A percentile compares a stretch with the other conserved stretches of the same genome.
Conservation (phyloP, 2,797 vertebrate species). For the Mus spretus region DNA sequence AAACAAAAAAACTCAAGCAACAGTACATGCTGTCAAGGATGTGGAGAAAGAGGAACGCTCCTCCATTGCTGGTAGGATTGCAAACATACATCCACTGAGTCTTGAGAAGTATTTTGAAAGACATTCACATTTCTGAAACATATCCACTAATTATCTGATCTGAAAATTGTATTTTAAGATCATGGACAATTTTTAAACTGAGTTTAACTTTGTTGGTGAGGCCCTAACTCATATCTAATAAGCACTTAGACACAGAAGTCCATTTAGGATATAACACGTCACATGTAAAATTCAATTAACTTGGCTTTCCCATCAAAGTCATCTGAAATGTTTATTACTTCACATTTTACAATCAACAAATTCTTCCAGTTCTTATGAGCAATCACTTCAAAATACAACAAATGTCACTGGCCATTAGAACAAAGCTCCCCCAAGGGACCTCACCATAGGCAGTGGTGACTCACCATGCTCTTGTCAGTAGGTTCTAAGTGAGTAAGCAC, state of each 20-base stretch:
- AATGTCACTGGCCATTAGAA: slow-evolving; percentile 16
- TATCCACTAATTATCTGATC: not conserved
- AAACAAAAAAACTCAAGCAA: not conserved
- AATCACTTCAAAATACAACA: slow-evolving; percentile 37
- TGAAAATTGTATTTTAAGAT: slow-evolving; percentile 13
- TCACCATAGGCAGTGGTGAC: not conserved
- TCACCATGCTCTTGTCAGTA: not conserved
- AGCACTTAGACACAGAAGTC: slow-evolving; percentile 45
- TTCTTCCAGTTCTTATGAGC: slow-evolving; percentile 51
- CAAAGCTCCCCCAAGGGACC: slow-evolving; percentile 52
- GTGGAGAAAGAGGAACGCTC: not conserved
- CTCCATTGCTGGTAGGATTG: not conserved
- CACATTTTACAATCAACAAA: slow-evolving; percentile 56
- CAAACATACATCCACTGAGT: not conserved
- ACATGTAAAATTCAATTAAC: slow-evolving; percentile 24
- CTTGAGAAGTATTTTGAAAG: slow-evolving; percentile 22
- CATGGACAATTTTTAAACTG: slow-evolving; percentile 47
- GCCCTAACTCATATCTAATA: slow-evolving; percentile 18
- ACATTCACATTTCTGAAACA: slow-evolving; percentile 50
- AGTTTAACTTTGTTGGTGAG: slow-evolving; percentile 8
- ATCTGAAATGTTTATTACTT: slow-evolving; percentile 53
- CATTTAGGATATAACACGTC: slow-evolving; percentile 13
- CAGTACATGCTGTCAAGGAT: not conserved
- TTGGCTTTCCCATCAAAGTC: slow-evolving; percentile 40
- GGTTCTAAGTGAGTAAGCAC: slow-evolving; percentile 19